Conservation (phyloP, 2,113 vertebrate genomes). For the Tamias sibiricus region DNA sequence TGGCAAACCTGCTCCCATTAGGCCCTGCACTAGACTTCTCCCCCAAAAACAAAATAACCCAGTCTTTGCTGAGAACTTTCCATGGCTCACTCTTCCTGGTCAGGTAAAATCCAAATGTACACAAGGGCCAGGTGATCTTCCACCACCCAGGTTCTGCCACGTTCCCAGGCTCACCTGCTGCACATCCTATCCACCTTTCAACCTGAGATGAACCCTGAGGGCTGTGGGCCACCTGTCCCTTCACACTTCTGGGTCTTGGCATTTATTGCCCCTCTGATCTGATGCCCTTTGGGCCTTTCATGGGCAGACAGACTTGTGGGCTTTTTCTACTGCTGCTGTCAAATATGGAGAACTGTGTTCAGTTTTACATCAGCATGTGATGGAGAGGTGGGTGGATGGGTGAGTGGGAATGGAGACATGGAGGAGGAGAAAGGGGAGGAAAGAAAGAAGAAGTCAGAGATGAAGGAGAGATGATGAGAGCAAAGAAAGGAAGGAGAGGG, state of each 20-base stretch:
- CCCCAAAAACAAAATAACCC: neutral
- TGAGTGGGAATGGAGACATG: too few species aligned
- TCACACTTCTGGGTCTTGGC: neutral
- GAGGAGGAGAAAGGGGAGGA: fast-evolving
- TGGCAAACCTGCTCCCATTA: neutral
- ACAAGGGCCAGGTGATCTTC: too few species aligned
- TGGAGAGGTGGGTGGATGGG: neutral
- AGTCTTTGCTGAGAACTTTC: neutral
- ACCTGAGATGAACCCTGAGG: neutral
- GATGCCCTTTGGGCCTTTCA: neutral
- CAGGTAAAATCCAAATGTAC: neutral
- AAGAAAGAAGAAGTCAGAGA: too few species aligned
- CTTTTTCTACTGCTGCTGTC: neutral
- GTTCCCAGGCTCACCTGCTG: too few species aligned
- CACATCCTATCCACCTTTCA: neutral
- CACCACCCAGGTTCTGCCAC: fast-evolving
- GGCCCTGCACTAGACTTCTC: neutral
- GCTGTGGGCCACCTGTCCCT: neutral
- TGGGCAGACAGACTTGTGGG: too few species aligned
- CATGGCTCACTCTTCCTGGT: neutral
- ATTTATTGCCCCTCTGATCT: neutral
- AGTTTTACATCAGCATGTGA: neutral
- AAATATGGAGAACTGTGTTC: neutral
- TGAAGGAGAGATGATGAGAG: fast-evolving
- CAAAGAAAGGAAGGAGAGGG: fast-evolving